Conservation (phyloP, 2,888 invertebrate genomes). For the Sminthurinus aureus region DNA sequence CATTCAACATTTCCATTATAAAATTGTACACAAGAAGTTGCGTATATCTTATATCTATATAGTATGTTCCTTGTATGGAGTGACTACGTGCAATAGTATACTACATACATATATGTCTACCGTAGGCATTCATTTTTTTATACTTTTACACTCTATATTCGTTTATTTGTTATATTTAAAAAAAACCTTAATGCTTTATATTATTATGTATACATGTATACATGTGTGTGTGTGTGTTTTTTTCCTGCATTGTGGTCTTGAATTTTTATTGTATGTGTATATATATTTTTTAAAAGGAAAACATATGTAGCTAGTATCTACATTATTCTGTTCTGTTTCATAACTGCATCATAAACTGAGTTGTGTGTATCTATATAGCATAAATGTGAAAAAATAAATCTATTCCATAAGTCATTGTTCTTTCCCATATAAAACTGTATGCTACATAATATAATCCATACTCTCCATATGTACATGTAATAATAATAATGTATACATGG, state of each 20-base stretch:
- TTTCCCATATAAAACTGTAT: constrained; percentile 5
- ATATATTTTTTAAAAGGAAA: not conserved
- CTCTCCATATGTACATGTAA: not conserved
- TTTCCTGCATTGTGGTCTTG: constrained; percentile 4
- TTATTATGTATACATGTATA: not conserved
- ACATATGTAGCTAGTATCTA: not conserved
- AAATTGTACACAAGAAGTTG: no score
- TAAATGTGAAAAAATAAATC: constrained; percentile 16
- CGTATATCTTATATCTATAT: no score
- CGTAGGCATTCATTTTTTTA: no score
- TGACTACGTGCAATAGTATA: no score
- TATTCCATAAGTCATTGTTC: constrained; percentile 33
- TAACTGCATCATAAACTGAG: constrained; percentile 1
- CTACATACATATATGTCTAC: no score
- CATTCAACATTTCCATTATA: no score
- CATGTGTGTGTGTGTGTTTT: not conserved
- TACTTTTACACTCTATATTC: no score
- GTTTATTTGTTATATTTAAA: no score
- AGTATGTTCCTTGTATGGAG: no score
- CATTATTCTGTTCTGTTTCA: not conserved
- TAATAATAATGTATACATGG: no score
- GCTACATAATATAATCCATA: constrained; percentile 10
- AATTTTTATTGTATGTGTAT: not conserved
- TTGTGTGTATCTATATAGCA: not conserved
- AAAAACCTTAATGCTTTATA: no score